A percentile compares a stretch with the other conserved stretches of the same genome.
Evolutionary conservation across 2,113 vertebrate genomes (phyloP).

Genomic region (Corythornis vintsioides): DNA sequence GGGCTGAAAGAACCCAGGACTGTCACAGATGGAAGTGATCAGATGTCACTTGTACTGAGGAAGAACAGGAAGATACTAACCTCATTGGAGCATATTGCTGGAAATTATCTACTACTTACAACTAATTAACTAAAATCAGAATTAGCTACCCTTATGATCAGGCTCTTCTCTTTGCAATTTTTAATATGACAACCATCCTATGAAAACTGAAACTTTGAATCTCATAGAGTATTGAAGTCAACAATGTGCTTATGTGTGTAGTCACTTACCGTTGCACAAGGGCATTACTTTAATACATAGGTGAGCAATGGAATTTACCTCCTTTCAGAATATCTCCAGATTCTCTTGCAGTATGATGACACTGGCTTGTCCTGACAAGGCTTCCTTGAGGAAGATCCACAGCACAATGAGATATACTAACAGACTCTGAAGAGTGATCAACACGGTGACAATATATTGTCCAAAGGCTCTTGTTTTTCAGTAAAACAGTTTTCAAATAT

Average conservation of each 20-base stretch:
- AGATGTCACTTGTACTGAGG: conserved; percentile 10
- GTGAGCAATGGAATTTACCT: background rate
- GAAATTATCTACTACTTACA: background rate
- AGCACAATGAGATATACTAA: background rate
- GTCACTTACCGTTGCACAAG: background rate
- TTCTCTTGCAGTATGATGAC: background rate
- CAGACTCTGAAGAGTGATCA: background rate
- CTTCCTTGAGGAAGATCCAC: background rate
- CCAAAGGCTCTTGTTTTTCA: background rate
- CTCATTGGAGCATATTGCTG: background rate
- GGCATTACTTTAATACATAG: background rate
- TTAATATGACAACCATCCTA: background rate
- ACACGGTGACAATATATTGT: background rate
- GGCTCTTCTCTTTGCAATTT: background rate
- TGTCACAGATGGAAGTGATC: conserved; percentile 50
- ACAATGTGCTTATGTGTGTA: fast-evolving
- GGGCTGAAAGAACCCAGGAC: background rate
- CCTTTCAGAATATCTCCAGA: background rate
- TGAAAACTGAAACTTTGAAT: background rate
- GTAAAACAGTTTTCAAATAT: background rate
- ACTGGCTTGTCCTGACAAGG: background rate
- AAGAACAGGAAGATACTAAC: conserved; percentile 45
- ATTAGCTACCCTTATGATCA: background rate
- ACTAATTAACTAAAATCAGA: conserved; percentile 5
- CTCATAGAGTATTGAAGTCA: background rate